These are phyloP conservation scores for Trachops cirrhosus DNA, from an alignment of 2,797 vertebrate genomes.

Conservation along the genomic window DNA sequence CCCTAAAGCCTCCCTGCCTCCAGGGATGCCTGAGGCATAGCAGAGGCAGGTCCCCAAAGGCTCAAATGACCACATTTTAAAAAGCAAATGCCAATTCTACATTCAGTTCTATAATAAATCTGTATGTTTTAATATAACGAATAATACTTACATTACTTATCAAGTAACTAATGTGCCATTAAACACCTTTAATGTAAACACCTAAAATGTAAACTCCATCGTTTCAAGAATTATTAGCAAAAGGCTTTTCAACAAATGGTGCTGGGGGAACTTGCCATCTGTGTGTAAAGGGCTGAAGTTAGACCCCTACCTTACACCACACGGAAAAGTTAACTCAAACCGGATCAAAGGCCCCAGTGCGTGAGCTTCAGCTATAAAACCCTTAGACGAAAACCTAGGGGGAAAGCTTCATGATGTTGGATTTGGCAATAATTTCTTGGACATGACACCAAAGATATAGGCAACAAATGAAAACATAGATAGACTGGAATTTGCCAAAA, in stretches of 20 bases:
- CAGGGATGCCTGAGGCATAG: neutral
- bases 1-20: neutral
- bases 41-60: neutral
- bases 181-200: too few relatives aligned
- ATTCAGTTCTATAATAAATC: neutral
- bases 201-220: neutral
- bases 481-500: neutral
- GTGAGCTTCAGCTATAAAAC: neutral
- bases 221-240: neutral
- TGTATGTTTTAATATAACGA: neutral
- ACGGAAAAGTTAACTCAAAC: neutral
- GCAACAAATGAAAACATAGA: neutral
- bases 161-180: neutral
- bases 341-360: neutral
- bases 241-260: neutral
- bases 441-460: neutral
- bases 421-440: slow-evolving; percentile 1
- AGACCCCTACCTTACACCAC: neutral
- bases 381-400: neutral
- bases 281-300: neutral
- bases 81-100: neutral
- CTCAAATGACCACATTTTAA: neutral
- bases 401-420: neutral
- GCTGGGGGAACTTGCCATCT: neutral
- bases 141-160: neutral